Evolutionary conservation across 2,888 invertebrate genomes (phyloP).

Genomic region (Caenorhabditis zanzibari): DNA sequence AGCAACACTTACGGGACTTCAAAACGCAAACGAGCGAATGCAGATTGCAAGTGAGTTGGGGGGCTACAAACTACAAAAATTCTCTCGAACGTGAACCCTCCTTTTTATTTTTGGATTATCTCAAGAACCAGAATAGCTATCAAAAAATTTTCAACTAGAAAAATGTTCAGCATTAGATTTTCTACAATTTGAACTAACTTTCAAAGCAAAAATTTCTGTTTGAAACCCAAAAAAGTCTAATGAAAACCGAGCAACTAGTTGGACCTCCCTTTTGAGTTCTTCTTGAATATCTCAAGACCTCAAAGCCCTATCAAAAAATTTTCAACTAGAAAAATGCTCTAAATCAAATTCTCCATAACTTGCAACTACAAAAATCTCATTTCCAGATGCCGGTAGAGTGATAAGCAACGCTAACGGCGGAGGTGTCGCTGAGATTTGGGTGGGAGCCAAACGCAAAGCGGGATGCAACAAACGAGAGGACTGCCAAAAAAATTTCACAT

Average conservation of each 20-base stretch:
- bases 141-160: too few relatives aligned
- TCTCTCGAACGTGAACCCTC: background rate
- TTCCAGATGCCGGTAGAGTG: conserved; percentile 2
- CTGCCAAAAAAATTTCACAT: conserved; percentile 4
- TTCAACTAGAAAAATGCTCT: background rate
- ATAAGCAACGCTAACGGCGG: background rate
- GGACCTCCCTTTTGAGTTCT: background rate
- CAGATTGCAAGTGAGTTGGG: conserved; percentile 21
- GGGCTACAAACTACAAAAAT: conserved; percentile 3
- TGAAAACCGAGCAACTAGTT: too few relatives aligned
- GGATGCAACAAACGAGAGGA: background rate
- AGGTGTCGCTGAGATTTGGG: background rate
- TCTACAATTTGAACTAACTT: too few relatives aligned
- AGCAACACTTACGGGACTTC: conserved; percentile 8
- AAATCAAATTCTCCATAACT: background rate
- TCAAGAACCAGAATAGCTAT: background rate
- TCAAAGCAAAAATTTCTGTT: too few relatives aligned
- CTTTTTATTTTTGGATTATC: background rate
- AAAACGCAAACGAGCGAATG: conserved; percentile 14
- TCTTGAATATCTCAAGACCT: background rate
- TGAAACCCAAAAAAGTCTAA: too few relatives aligned
- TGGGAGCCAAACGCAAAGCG: background rate
- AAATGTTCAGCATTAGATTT: too few relatives aligned
- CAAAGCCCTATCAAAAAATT: background rate
- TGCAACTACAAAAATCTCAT: background rate